Evolutionary conservation across 2,797 vertebrate species (phyloP), one percentile per base, ranked within the genome.

Genomic region (Bryconaethiops microstoma): DNA sequence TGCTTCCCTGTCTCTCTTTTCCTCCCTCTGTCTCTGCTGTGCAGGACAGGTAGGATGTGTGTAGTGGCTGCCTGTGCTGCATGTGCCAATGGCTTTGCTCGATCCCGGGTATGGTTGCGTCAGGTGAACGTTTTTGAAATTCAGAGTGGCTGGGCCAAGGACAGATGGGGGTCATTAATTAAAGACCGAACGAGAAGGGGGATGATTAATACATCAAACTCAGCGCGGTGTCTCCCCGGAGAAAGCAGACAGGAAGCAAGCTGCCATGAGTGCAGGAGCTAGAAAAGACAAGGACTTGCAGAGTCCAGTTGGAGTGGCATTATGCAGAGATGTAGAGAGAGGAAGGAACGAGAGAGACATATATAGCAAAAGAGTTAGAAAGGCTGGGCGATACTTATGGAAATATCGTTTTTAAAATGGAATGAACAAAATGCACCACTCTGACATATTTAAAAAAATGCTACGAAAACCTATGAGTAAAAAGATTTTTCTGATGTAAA

Each of bases 161-260:
- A 91, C 92, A 93, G 92, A 93, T 92, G 92, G 91, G 90, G 91
- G 92, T 93, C 91, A 94, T 94, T 93, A 93, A 94, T 94, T 93
- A 93, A 91, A 89, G 91, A 92, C 87, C 87, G 75, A 83, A 69
- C 7, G 59, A 78, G 82, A 78, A 89, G 82, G 76, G 87, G 82
- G 88, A 92, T 91, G 90, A 93, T 94, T 92, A 92, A 93, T 91
- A 93, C 90, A 94, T 93, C 90, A 92, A 88, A 90, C 88, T 87
- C 73, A 84, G 77, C 4, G 48, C 89, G 91, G 91, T 86, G 88
- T 88, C 76, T 82, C 88, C 90, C 89, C 83, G 45, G 91, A 76
- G 87, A 86, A 72, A 12, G 69, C 76, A 79, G 85, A 59, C 78
- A 73, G 85, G 83, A 87, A 57, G 74, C 82, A 65, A 76, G 60